phyloP scores from a whole-genome alignment of 2,888 invertebrate species.

The Erpobdella octoculata region DNA sequence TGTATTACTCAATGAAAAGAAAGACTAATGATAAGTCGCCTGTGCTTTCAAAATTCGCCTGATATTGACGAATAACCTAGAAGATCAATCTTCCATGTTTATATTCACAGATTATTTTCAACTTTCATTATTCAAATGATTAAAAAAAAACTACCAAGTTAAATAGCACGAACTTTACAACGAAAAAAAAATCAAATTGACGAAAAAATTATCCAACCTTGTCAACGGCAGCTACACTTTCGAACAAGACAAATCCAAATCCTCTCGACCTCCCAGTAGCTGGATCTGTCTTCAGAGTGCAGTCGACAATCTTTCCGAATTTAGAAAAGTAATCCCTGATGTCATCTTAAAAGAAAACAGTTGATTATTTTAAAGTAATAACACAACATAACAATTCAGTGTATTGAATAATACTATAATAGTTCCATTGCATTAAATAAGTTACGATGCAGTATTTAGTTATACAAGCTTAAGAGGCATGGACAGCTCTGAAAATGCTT shows the following conservation, averaged over 20 bases:
- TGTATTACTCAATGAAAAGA: slow-evolving; percentile 5
- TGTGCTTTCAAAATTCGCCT: neutral
- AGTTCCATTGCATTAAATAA: neutral
- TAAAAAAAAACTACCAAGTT: neutral
- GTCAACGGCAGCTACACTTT: slow-evolving; percentile 76
- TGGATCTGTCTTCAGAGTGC: slow-evolving; percentile 92
- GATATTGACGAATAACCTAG: slow-evolving; percentile 2
- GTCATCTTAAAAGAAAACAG: slow-evolving; percentile 66
- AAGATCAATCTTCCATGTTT: slow-evolving; percentile 1
- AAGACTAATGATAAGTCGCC: neutral
- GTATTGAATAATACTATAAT: neutral
- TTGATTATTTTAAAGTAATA: neutral
- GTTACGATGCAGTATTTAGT: neutral
- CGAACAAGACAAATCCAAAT: slow-evolving; percentile 92
- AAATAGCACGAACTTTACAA: neutral
- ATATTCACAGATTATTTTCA: neutral
- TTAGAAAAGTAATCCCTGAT: slow-evolving; percentile 85
- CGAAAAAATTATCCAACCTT: slow-evolving; percentile 60
- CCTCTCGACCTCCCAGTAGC: slow-evolving; percentile 88
- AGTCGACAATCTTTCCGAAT: slow-evolving; percentile 87
- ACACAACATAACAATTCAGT: neutral
- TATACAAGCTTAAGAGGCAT: neutral
- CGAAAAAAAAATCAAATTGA: neutral
- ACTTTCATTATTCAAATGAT: neutral
- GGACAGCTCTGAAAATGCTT: neutral